Conservation (phyloP, 2,797 vertebrate species). For the Numenius phaeopus region DNA sequence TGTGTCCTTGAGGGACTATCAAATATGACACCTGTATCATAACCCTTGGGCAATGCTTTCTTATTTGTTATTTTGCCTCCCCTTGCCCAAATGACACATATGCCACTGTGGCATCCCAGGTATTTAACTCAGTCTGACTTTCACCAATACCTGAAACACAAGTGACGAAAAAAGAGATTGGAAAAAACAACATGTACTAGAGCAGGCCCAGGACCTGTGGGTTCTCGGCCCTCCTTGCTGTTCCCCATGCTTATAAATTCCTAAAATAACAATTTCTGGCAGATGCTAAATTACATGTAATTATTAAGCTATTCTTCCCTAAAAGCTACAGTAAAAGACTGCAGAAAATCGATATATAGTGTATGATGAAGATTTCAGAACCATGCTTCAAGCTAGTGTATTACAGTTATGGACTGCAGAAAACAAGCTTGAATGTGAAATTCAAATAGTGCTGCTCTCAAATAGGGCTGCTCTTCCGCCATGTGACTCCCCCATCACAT, state of each 20-base stretch:
- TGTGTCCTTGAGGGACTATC: not conserved
- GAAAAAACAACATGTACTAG: not conserved
- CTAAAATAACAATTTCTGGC: not conserved
- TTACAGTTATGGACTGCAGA: not conserved
- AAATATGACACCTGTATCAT: not conserved
- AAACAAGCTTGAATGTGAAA: not conserved
- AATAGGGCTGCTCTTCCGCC: not conserved
- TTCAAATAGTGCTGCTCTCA: not conserved
- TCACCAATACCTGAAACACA: not conserved
- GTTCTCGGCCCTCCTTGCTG: not conserved
- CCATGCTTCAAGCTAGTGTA: not conserved
- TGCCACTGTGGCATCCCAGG: not conserved
- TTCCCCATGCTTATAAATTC: not conserved
- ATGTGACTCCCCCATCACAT: not conserved
- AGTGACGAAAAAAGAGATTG: not conserved
- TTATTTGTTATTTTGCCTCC: not conserved
- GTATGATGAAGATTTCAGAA: not conserved
- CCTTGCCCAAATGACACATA: not conserved
- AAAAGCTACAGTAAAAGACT: not conserved
- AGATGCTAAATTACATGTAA: not conserved
- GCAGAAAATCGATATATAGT: not conserved
- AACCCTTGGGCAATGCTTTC: not conserved
- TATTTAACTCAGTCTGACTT: not conserved
- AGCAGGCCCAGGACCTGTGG: not conserved
- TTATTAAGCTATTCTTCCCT: not conserved